Conservation (phyloP, 2,113 vertebrate genomes). For the Notechis scutatus region DNA sequence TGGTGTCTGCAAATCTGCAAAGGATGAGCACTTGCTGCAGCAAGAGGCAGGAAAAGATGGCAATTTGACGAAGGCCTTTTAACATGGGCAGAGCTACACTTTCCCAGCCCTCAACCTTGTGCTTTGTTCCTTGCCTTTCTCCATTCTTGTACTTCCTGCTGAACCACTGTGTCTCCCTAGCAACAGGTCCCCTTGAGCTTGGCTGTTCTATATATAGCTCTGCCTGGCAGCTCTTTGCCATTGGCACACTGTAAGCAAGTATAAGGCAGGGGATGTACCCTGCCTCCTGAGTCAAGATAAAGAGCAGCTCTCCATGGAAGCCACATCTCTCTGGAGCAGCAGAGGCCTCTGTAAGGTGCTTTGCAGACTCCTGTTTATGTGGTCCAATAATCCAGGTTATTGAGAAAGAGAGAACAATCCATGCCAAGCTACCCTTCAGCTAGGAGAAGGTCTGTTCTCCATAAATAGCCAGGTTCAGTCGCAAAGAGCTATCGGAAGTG, state of each 20-base stretch:
- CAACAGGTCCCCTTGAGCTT: conserved; percentile 52
- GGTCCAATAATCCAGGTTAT: not conserved
- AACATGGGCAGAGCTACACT: not conserved
- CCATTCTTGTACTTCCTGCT: not conserved
- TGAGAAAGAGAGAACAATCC: not conserved
- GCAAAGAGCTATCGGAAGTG: not conserved
- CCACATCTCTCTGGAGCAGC: not conserved
- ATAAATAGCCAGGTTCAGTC: not conserved
- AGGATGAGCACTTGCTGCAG: not conserved
- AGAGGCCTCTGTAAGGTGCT: not conserved
- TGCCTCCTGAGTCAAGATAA: not conserved
- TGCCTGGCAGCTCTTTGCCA: conserved; percentile 46
- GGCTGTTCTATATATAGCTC: conserved; percentile 59
- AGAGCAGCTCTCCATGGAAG: not conserved
- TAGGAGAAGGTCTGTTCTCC: not conserved
- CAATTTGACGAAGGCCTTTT: not conserved
- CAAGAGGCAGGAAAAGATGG: not conserved
- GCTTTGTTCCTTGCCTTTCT: not conserved
- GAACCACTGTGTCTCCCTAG: conserved; percentile 55
- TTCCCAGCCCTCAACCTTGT: not conserved
- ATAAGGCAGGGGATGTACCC: not conserved
- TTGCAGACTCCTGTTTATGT: not conserved
- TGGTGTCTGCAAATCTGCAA: not conserved
- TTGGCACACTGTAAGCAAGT: not conserved
- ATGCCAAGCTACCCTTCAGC: not conserved